Base-by-base conservation (phyloP, 1,140 invertebrate genomes). In the Calycopis cecrops region DNA sequence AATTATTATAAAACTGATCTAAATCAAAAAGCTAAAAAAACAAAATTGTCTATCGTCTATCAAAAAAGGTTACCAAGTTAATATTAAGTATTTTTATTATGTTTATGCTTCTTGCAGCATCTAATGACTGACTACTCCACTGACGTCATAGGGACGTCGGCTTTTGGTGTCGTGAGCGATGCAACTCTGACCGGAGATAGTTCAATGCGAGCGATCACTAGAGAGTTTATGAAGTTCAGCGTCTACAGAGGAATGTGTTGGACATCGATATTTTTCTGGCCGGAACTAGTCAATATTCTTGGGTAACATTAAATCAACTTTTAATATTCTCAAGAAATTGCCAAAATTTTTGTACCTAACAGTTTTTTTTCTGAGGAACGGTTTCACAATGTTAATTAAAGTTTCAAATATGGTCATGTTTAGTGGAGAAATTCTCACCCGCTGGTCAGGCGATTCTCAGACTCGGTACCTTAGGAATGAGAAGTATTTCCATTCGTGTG, bases 61-160 rank as follows among this genome's bases (percentile, higher is more conserved):
- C n/a, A n/a, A n/a, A n/a, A n/a, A n/a, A n/a, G n/a, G n/a, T n/a
- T n/a, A 28, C 21, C 6, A 3, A 28, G 6, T 28, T 6, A 6
- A 28, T 28, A 28, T 3, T 3, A 28, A 28, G 21, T 2, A 28
- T 3, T 2, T 28, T 6, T 6, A 28, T 28, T 28, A 28, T 28
- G 6, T 6, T 28, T 28, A 3, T 3, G 2, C 6, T 3, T 6
- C 21, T 28, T 50, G 1, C 28, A 14, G 37, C 1, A 9, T 28
- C 14, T 50, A 8, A 7, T 49, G 4, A 34, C 73, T 0, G 83
- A 88, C 40, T 91, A 83, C 57, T 83, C 89, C 0, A 90, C 87
- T 0, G 90, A 91, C 56, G 78, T 90, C 0, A 90, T 91, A 47
- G 90, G 88, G 0, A 85, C 84, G 0, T 84, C 82, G 17, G 89